A percentile compares a stretch with the other conserved stretches of the same genome.
Conservation (phyloP, 2,113 vertebrate species). For the Trochalopteron elliotii region DNA sequence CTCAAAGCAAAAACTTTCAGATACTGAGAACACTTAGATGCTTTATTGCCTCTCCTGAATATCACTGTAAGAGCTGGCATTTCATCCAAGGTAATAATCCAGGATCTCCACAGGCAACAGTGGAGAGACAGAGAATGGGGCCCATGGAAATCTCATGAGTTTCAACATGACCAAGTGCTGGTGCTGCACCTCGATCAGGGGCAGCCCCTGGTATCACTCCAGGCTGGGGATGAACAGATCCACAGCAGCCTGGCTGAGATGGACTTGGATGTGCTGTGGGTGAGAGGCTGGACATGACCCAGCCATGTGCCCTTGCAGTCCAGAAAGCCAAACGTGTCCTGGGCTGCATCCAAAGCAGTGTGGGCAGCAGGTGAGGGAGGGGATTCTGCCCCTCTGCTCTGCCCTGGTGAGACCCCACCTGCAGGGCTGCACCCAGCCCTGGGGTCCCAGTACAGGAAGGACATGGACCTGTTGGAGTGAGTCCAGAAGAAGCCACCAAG, state of each 20-base stretch:
- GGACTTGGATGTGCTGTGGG: not conserved
- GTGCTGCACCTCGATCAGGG: accelerated
- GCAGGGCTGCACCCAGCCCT: not conserved
- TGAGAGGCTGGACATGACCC: not conserved
- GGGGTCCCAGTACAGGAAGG: not conserved
- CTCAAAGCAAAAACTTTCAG: not conserved
- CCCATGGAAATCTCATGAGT: not conserved
- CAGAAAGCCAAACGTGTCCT: accelerated
- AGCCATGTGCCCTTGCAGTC: not conserved
- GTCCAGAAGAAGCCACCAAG: not conserved
- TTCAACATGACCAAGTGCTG: not conserved
- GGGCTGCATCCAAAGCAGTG: accelerated
- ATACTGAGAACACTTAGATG: not conserved
- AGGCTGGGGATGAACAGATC: not conserved
- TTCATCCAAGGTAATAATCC: not conserved
- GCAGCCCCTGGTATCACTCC: accelerated
- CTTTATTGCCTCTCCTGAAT: not conserved
- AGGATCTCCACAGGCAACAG: not conserved
- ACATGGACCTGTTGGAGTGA: accelerated
- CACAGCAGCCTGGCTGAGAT: not conserved
- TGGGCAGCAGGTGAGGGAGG: not conserved
- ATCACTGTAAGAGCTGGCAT: not conserved
- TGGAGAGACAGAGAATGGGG: not conserved
- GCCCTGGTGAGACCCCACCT: not conserved
- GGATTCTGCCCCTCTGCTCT: not conserved